Evolutionary conservation across 2,113 vertebrate genomes (phyloP).

Genomic region (Glareola pratincola): DNA sequence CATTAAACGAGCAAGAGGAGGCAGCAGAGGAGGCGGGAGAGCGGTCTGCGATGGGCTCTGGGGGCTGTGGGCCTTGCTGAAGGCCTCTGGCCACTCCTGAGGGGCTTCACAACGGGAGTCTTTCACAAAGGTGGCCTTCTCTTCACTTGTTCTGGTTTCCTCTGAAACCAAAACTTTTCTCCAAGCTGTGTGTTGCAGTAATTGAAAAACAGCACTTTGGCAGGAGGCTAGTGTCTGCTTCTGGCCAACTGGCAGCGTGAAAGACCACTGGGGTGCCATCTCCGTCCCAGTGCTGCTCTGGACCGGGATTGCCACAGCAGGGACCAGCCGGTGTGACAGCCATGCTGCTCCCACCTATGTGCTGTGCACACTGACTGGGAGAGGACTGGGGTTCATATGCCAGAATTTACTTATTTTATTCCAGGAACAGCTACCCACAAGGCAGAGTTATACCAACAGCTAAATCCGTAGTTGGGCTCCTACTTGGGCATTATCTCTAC

Average conservation of each 20-base stretch:
- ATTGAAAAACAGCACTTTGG: not conserved
- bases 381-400: not conserved
- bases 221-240: not conserved
- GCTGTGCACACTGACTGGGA: not conserved
- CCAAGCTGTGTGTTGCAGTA: not conserved
- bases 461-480: not conserved
- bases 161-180: not conserved
- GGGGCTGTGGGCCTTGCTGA: not conserved
- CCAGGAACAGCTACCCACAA: not conserved
- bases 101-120: not conserved
- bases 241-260: not conserved
- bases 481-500: accelerated
- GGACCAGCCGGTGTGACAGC: not conserved
- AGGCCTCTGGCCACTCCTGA: not conserved
- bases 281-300: not conserved
- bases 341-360: not conserved
- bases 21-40: not conserved
- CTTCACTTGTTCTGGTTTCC: not conserved
- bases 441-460: not conserved
- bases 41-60: not conserved
- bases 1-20: not conserved
- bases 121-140: not conserved
- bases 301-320: not conserved
- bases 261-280: not conserved
- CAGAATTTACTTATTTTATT: not conserved